Base-by-base conservation (phyloP, 2,888 invertebrate species). In the Cosmopolites sordidus region DNA sequence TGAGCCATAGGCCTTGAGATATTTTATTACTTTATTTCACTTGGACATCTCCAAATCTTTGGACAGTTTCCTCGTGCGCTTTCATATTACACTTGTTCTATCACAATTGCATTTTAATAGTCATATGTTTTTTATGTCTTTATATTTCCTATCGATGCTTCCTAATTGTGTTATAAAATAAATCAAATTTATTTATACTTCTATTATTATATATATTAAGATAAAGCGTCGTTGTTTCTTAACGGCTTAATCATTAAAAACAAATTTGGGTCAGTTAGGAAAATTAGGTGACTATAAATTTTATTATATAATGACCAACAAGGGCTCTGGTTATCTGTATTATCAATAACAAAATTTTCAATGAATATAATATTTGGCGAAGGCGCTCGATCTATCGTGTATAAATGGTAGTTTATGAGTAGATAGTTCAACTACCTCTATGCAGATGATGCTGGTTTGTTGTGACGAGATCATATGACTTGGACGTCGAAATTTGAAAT, bases 1-100 rank as follows among this genome's bases (percentile, higher is more conserved):
- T 61, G 63, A 67, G 63, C 63, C 62, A 65, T 64, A 64, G 71
- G 66, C 69, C 71, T 72, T 72, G 71, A 70, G 64, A 66, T 62
- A 60, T 56, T 63, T 60, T n/a, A n/a, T n/a, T n/a, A n/a, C n/a
- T 60, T 62, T 59, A 61, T 60, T 57, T 63, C 48, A 52, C 50
- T 48, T 40, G 43, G 39, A 18, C 43, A 40, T 53, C 16, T 40
- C 12, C 27, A 47, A 39, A 27, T 48, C 48, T 49, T 48, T 37
- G 44, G 27, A 47, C 43, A 48, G 37, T 30, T 56, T 56, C 51
- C 51, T 51, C 3, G 4, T 33, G 11, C 4, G 4, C n/a, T 33
- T 12, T 33, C 11, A 11, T 33, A 5, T 12, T 6, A 33, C 33
- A 33, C 2, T 22, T 22, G 22, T 22, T 22, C 8, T 12, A 33